A percentile compares a stretch with the other conserved stretches of the same genome.
phyloP scores from a whole-genome alignment of 2,888 invertebrate species.

The Tridacna crocea region DNA sequence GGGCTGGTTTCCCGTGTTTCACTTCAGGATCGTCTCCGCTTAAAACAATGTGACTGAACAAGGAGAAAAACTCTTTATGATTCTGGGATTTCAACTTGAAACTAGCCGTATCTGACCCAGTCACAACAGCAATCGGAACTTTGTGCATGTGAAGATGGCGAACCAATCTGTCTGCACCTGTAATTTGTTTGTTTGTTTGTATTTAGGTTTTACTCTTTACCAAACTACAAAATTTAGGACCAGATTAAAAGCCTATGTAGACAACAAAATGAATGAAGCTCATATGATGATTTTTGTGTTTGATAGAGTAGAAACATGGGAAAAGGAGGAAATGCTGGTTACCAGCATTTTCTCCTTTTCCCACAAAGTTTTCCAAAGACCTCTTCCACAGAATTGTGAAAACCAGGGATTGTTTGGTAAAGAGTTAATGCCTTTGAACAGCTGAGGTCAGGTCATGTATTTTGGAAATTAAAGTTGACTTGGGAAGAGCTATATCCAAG shows the following conservation, averaged over 20 bases:
- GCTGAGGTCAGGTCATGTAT: too few relatives aligned
- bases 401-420: neutral
- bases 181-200: neutral
- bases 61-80: slow-evolving; percentile 77
- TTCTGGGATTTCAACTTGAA: slow-evolving; percentile 86
- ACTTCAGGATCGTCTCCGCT: slow-evolving; percentile 94
- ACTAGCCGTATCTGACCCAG: slow-evolving; percentile 89
- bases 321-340: too few relatives aligned
- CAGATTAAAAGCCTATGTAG: too few relatives aligned
- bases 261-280: too few relatives aligned
- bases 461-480: too few relatives aligned
- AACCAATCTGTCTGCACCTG: slow-evolving; percentile 92
- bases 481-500: too few relatives aligned
- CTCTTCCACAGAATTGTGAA: neutral
- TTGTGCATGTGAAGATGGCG: slow-evolving; percentile 90
- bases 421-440: neutral
- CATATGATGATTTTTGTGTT: too few relatives aligned
- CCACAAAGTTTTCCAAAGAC: too few relatives aligned
- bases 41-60: slow-evolving; percentile 89
- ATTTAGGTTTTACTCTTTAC: too few relatives aligned
- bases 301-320: too few relatives aligned
- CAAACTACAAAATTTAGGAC: too few relatives aligned
- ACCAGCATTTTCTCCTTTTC: too few relatives aligned
- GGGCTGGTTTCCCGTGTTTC: slow-evolving; percentile 93
- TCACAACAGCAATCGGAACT: slow-evolving; percentile 94